Evolutionary conservation across 2,888 invertebrate species (phyloP).

Genomic region (Calliphora vomitoria): DNA sequence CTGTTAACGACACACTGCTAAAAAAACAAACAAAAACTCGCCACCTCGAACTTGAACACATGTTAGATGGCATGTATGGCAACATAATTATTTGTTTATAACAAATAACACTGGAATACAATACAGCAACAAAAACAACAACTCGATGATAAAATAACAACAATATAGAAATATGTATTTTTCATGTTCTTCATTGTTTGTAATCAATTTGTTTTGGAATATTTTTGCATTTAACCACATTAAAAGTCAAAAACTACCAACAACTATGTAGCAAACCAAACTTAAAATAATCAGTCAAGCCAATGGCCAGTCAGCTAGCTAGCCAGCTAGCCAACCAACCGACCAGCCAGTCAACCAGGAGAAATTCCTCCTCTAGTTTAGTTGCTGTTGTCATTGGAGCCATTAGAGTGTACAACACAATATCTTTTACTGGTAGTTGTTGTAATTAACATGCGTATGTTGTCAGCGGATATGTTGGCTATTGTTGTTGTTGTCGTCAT

Average conservation of each 20-base stretch:
- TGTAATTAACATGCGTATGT: conserved; percentile 75
- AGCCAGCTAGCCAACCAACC: conserved; percentile 53
- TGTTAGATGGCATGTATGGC: conserved; percentile 60
- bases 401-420: conserved; percentile 59
- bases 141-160: conserved; percentile 47
- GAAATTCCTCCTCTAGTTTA: conserved; percentile 57
- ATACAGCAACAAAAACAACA: conserved; percentile 20
- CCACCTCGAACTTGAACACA: conserved; percentile 59
- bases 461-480: conserved; percentile 73
- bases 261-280: neutral
- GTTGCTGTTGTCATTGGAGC: conserved; percentile 39
- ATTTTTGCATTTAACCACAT: conserved; percentile 68
- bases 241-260: conserved; percentile 3
- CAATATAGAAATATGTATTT: conserved; percentile 64
- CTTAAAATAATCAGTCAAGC: conserved; percentile 57
- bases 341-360: conserved; percentile 57
- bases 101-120: conserved; percentile 39
- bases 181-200: conserved; percentile 67
- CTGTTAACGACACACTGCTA: conserved; percentile 11
- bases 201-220: conserved; percentile 71
- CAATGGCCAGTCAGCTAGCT: conserved; percentile 44
- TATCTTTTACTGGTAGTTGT: conserved; percentile 41
- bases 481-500: conserved; percentile 42
- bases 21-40: conserved; percentile 5
- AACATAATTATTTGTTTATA: conserved; percentile 65